Percentiles rank a stretch among this genome's conserved stretches.
Conservation (phyloP, 2,888 invertebrate species). For the Pycnomerus fuliginosus region DNA sequence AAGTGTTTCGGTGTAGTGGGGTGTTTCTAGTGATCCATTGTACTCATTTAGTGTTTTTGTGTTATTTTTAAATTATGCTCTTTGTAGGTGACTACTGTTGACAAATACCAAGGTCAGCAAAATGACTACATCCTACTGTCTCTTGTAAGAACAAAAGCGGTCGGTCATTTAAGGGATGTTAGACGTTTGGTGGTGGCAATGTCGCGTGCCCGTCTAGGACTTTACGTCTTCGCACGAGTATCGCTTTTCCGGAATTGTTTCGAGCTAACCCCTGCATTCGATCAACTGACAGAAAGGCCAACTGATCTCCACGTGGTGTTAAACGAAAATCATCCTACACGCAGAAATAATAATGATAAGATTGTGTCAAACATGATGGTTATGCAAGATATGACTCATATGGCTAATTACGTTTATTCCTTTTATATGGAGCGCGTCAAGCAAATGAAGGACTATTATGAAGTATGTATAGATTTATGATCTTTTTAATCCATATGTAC, state of each 20-base stretch:
- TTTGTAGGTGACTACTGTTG: slow-evolving; percentile 84
- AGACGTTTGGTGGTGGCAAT: slow-evolving; percentile 96
- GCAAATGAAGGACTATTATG: slow-evolving; percentile 57
- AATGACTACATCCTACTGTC: slow-evolving; percentile 98
- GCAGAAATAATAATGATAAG: slow-evolving; percentile 56
- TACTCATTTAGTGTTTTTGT: slow-evolving; percentile 6
- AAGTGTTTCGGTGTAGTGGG: too few relatives aligned
- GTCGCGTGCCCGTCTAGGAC: slow-evolving; percentile 93
- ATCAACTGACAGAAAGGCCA: slow-evolving; percentile 81
- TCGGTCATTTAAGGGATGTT: slow-evolving; percentile 97
- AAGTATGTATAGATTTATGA: slow-evolving; percentile 39
- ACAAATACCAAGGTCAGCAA: slow-evolving; percentile 99
- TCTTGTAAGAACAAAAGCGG: slow-evolving; percentile 91
- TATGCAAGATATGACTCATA: slow-evolving; percentile 87
- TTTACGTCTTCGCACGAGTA: slow-evolving; percentile 94
- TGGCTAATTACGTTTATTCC: slow-evolving; percentile 93
- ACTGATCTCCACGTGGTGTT: slow-evolving; percentile 76
- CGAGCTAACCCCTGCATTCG: slow-evolving; percentile 94
- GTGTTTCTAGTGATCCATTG: too few relatives aligned
- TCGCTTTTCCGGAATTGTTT: slow-evolving; percentile 94
- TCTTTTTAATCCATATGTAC: slow-evolving; percentile 5
- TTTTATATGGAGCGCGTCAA: slow-evolving; percentile 80
- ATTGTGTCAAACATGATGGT: slow-evolving; percentile 58
- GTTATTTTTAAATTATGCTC: slow-evolving; percentile 2
- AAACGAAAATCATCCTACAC: slow-evolving; percentile 76